These are phyloP conservation scores for Aldrovandia affinis DNA, from an alignment of 2,797 vertebrate species.

Conservation along the genomic window DNA sequence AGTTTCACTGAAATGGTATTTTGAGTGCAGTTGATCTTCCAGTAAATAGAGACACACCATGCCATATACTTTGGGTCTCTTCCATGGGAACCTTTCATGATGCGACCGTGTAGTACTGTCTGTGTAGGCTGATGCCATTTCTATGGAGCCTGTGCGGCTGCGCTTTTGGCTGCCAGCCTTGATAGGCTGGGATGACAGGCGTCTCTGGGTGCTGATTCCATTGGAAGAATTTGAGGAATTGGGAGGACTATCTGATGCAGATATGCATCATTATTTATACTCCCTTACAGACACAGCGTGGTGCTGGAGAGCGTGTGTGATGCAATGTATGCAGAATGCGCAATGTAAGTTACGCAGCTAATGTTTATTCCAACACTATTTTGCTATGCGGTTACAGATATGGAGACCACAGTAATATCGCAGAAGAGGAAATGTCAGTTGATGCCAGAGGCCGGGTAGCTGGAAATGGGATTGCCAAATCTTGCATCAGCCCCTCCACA, in stretches of 20 bases:
- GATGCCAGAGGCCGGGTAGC: background rate
- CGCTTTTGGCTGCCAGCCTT: background rate
- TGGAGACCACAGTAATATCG: background rate
- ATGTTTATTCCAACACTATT: background rate
- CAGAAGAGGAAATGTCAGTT: too few species aligned
- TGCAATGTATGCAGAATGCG: background rate
- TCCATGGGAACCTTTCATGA: background rate
- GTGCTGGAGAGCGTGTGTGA: background rate
- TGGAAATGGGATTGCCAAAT: slow-evolving; percentile 1
- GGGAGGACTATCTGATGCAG: background rate
- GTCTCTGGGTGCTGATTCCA: background rate
- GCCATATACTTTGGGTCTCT: background rate
- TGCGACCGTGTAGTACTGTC: background rate
- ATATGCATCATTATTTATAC: background rate
- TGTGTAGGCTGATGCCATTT: background rate
- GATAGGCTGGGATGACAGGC: background rate
- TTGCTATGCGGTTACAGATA: background rate
- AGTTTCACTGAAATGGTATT: background rate
- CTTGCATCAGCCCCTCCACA: slow-evolving; percentile 3
- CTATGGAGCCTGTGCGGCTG: background rate
- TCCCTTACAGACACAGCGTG: background rate
- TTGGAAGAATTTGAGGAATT: background rate
- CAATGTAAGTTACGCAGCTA: background rate
- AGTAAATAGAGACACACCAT: background rate
- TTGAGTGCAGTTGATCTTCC: background rate